These are phyloP conservation scores for Selene dorsalis DNA, from an alignment of 2,797 vertebrate genomes.

Conservation along the genomic window DNA sequence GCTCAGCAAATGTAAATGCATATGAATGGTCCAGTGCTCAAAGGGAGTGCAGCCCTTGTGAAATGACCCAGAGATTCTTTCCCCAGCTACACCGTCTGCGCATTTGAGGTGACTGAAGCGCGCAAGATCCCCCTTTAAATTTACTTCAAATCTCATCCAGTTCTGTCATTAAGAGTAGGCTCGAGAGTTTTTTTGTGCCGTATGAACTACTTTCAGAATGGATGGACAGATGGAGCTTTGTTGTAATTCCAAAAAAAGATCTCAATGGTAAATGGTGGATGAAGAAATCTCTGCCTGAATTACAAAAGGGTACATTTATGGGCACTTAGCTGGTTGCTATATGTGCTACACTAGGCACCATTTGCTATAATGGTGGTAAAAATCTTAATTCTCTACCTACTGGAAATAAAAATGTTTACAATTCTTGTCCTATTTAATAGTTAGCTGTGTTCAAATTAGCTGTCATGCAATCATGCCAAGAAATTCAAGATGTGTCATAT, in stretches of 20 bases:
- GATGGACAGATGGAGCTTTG: conserved; percentile 68
- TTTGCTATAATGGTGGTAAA: conserved; percentile 66
- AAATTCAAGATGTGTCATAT: conserved; percentile 29
- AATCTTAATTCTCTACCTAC: conserved; percentile 63
- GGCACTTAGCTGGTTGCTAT: conserved; percentile 66
- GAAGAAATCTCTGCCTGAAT: conserved; percentile 61
- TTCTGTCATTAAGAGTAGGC: conserved; percentile 37
- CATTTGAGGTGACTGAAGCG: conserved; percentile 11
- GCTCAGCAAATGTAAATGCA: conserved; percentile 50
- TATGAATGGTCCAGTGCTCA: neutral
- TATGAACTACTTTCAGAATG: conserved; percentile 53
- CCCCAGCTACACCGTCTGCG: conserved; percentile 1
- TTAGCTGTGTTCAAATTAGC: conserved; percentile 39
- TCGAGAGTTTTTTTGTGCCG: conserved; percentile 3
- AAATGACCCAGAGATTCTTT: conserved; percentile 41
- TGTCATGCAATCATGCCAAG: conserved; percentile 12
- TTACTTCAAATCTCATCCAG: conserved; percentile 40
- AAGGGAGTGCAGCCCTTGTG: conserved; percentile 13
- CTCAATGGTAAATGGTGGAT: conserved; percentile 68
- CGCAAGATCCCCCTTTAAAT: conserved; percentile 10
- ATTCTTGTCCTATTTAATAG: conserved; percentile 51
- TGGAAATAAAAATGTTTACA: conserved; percentile 63
- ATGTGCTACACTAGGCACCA: conserved; percentile 59
- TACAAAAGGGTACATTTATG: conserved; percentile 70
- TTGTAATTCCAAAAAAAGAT: conserved; percentile 66